A percentile compares a stretch with the other conserved stretches of the same genome.
Conservation (phyloP, 2,113 vertebrate genomes). For the Guaruba guarouba region DNA sequence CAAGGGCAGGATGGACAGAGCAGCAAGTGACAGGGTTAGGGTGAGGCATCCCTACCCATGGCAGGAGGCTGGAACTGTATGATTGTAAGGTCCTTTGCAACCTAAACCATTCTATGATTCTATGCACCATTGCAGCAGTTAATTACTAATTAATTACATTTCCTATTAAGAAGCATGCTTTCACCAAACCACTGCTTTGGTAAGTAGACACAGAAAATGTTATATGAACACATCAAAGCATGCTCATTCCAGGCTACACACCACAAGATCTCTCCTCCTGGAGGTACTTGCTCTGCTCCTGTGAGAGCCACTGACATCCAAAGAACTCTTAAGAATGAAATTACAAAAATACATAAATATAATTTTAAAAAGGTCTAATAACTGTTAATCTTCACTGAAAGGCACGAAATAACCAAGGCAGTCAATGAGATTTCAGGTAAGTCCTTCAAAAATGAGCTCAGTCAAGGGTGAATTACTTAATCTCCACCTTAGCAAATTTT, state of each 20-base stretch:
- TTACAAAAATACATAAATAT: constrained; percentile 24
- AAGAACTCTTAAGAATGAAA: constrained; percentile 77
- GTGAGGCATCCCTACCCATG: neutral
- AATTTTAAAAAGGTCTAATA: neutral
- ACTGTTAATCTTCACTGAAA: neutral
- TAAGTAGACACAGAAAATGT: neutral
- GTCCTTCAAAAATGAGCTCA: fast-evolving
- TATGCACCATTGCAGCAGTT: neutral
- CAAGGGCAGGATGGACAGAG: neutral
- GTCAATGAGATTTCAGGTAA: neutral
- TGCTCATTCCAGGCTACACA: constrained; percentile 70
- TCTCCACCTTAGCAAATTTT: neutral
- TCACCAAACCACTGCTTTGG: neutral
- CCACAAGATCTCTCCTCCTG: constrained; percentile 81
- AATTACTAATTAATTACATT: neutral
- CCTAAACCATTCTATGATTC: neutral
- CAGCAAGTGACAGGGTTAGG: neutral
- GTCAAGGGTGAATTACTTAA: neutral
- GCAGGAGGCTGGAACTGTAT: neutral
- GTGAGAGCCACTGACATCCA: constrained; percentile 73
- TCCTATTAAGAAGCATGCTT: neutral
- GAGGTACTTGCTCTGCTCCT: constrained; percentile 75
- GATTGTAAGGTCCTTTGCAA: neutral
- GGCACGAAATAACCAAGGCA: neutral
- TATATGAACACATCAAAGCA: neutral